A percentile compares a stretch with the other conserved stretches of the same genome.
Conservation (phyloP, 2,113 vertebrate genomes). For the Chelonoidis abingdonii region DNA sequence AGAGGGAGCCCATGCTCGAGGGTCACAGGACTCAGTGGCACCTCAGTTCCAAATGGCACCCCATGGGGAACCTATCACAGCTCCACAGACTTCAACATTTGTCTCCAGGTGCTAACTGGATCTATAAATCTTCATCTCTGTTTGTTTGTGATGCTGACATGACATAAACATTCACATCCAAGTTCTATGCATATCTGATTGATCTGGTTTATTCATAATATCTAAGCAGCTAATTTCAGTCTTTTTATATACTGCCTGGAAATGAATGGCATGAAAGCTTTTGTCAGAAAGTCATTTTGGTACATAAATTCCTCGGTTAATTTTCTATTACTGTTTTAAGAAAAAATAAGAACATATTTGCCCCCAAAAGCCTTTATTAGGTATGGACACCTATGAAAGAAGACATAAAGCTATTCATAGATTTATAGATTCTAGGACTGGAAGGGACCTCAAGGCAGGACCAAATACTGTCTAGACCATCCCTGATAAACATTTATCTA, state of each 20-base stretch:
- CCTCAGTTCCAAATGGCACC: too few species aligned
- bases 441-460: too few species aligned
- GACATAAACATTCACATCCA: not conserved
- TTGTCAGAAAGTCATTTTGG: not conserved
- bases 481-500: too few species aligned
- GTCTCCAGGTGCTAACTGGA: not conserved
- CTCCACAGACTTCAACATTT: too few species aligned
- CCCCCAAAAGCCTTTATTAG: not conserved
- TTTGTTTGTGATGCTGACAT: not conserved
- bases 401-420: not conserved
- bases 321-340: not conserved
- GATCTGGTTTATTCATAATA: not conserved
- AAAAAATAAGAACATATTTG: not conserved
- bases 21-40: too few species aligned
- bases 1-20: too few species aligned
- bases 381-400: not conserved
- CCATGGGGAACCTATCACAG: too few species aligned
- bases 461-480: too few species aligned
- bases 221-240: not conserved
- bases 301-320: not conserved
- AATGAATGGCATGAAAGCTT: not conserved
- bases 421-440: too few species aligned
- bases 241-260: not conserved
- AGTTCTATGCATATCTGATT: not conserved
- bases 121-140: not conserved